These are phyloP conservation scores for Harpalus rubripes DNA, from an alignment of 2,888 invertebrate genomes.

Conservation along the genomic window DNA sequence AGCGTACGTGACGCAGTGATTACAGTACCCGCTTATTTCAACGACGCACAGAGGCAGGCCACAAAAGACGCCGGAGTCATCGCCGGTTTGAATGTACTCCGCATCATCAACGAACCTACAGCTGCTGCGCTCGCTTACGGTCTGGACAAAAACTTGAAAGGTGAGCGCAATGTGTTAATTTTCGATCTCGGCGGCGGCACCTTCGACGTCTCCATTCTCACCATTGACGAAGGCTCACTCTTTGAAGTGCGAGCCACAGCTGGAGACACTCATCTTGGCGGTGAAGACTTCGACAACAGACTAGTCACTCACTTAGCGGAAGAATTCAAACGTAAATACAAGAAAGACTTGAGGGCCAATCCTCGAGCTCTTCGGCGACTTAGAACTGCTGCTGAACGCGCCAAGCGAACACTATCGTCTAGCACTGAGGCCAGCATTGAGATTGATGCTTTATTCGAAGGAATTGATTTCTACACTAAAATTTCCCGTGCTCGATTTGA, in stretches of 20 bases:
- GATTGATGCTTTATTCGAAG: slow-evolving; percentile 87
- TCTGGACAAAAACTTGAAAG: slow-evolving; percentile 76
- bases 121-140: slow-evolving; percentile 82
- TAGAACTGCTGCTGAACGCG: slow-evolving; percentile 88
- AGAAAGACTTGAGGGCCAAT: slow-evolving; percentile 84
- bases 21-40: slow-evolving; percentile 90
- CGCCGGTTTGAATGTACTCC: slow-evolving; percentile 83
- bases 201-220: slow-evolving; percentile 85
- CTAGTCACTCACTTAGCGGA: slow-evolving; percentile 84
- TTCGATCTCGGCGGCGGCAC: slow-evolving; percentile 81
- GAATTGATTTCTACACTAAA: slow-evolving; percentile 86
- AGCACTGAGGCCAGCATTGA: slow-evolving; percentile 88
- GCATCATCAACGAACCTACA: slow-evolving; percentile 84
- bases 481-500: slow-evolving; percentile 88
- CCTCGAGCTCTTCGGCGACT: slow-evolving; percentile 84
- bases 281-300: slow-evolving; percentile 80
- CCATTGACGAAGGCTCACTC: slow-evolving; percentile 81
- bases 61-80: slow-evolving; percentile 86
- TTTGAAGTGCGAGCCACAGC: slow-evolving; percentile 81
- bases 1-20: slow-evolving; percentile 86
- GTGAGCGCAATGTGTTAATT: slow-evolving; percentile 78
- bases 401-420: slow-evolving; percentile 87
- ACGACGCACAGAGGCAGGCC: slow-evolving; percentile 83
- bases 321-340: slow-evolving; percentile 86
- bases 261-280: slow-evolving; percentile 79